phyloP scores from a whole-genome alignment of 2,797 vertebrate genomes.

The Sebastes matsubarae region DNA sequence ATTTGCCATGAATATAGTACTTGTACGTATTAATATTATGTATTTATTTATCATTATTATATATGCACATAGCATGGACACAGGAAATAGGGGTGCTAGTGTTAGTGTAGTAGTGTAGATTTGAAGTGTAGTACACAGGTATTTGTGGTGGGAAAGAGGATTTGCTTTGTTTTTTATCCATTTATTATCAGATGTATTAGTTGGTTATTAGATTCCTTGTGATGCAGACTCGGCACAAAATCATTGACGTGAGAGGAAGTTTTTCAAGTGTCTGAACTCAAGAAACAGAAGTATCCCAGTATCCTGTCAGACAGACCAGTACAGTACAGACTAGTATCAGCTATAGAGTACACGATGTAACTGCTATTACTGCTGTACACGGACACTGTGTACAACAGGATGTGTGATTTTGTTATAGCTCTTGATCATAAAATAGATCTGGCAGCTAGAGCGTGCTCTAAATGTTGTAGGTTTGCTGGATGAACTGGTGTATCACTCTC shows the following conservation, averaged over 20 bases:
- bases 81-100: no score
- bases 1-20: no score
- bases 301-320: background rate
- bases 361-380: background rate
- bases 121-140: background rate
- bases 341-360: background rate
- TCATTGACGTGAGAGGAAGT: no score
- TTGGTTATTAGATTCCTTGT: background rate
- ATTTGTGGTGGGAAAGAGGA: background rate
- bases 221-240: background rate
- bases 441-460: background rate
- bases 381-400: background rate
- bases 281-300: no score
- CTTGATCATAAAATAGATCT: background rate
- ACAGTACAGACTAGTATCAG: background rate
- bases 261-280: no score
- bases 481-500: background rate
- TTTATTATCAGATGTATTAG: background rate
- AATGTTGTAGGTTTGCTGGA: no score
- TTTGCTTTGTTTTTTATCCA: background rate
- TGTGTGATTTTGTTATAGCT: background rate
- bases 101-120: background rate
- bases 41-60: no score
- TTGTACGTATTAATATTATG: no score
- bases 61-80: no score